Conservation (phyloP, 2,888 invertebrate genomes). For the Eubasilissa splendida region DNA sequence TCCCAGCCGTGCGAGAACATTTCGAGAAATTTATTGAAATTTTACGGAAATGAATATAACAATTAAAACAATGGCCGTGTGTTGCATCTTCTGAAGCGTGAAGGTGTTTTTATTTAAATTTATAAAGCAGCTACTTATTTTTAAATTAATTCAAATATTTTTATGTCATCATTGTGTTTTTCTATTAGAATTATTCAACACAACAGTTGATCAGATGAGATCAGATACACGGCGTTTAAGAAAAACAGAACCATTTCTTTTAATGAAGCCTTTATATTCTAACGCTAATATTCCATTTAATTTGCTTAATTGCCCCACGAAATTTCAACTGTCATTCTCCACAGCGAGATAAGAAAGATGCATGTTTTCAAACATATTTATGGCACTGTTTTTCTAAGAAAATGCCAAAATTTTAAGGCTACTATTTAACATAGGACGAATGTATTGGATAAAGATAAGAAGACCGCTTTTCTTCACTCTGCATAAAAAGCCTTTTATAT, state of each 20-base stretch:
- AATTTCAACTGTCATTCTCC: slow-evolving; percentile 55
- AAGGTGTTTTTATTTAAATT: slow-evolving; percentile 6
- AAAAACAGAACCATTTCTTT: slow-evolving; percentile 33
- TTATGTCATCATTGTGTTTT: slow-evolving; percentile 17
- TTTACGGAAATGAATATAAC: not conserved
- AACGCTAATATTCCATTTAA: slow-evolving; percentile 47
- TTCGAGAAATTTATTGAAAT: not conserved
- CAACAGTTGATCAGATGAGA: not conserved
- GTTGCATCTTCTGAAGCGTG: not conserved
- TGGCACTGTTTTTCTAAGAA: slow-evolving; percentile 35
- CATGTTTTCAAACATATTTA: slow-evolving; percentile 48
- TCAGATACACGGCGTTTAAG: not conserved
- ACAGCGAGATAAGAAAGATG: slow-evolving; percentile 41
- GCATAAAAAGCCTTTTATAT: too few species aligned
- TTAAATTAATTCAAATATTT: slow-evolving; percentile 15
- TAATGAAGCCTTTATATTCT: slow-evolving; percentile 37
- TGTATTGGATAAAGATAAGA: too few species aligned
- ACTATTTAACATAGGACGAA: too few species aligned
- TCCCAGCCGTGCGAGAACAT: slow-evolving; percentile 12
- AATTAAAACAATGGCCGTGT: slow-evolving; percentile 1
- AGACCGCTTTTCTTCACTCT: too few species aligned
- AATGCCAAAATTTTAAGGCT: not conserved
- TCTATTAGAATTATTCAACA: not conserved
- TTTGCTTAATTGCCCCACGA: slow-evolving; percentile 52
- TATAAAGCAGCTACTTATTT: not conserved